Conservation (phyloP, 2,888 invertebrate species). For the Zygogramma bicolorata region DNA sequence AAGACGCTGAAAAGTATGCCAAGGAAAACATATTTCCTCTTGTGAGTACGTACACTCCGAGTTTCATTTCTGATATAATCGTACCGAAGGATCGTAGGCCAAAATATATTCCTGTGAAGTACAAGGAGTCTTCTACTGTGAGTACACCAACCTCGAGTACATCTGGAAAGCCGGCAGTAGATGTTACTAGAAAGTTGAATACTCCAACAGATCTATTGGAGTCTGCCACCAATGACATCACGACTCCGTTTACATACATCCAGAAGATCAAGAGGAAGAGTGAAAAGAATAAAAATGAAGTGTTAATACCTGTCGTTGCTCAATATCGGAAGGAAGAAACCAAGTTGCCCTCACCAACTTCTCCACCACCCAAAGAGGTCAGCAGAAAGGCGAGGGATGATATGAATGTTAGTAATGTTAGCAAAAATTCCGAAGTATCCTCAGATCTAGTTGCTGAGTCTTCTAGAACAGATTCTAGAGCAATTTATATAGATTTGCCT, state of each 20-base stretch:
- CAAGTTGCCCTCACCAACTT: conserved; percentile 4
- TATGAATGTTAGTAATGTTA: conserved; percentile 43
- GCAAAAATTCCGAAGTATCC: conserved; percentile 40
- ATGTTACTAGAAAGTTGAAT: conserved; percentile 37
- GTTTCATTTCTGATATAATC: conserved; percentile 69
- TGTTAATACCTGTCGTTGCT: conserved; percentile 15
- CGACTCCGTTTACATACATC: conserved; percentile 61
- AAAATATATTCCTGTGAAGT: conserved; percentile 62
- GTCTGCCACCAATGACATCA: conserved; percentile 36
- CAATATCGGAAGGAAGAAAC: conserved; percentile 26
- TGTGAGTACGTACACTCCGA: conserved; percentile 84
- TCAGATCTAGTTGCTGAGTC: conserved; percentile 42
- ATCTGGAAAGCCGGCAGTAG: not conserved
- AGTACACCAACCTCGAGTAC: conserved; percentile 14
- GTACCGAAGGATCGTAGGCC: conserved; percentile 54
- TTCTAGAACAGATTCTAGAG: conserved; percentile 45
- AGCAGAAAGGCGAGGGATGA: conserved; percentile 50
- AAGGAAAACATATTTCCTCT: conserved; percentile 81
- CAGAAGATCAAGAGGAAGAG: conserved; percentile 61
- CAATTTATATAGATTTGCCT: conserved; percentile 63
- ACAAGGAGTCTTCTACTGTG: conserved; percentile 53
- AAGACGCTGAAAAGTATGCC: conserved; percentile 85
- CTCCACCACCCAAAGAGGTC: conserved; percentile 21
- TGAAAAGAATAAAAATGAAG: conserved; percentile 9
- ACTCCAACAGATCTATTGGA: conserved; percentile 29